Conservation (phyloP, 2,113 vertebrate species). For the Poeciliopsis occidentalis region DNA sequence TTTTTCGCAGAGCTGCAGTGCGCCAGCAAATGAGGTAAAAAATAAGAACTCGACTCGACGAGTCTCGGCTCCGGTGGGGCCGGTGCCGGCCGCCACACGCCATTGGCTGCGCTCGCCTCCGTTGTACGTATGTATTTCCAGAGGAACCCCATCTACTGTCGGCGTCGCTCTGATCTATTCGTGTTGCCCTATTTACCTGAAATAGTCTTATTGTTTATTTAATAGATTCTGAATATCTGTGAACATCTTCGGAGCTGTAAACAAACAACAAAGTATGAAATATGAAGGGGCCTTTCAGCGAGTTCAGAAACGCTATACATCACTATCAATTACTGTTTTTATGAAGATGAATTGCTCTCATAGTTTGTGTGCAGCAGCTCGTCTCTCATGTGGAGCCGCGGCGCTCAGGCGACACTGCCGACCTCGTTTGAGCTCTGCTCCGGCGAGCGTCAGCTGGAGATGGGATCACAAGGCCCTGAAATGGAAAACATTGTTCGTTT, state of each 20-base stretch:
- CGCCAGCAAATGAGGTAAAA: slow-evolving; percentile 63
- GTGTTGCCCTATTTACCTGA: slow-evolving; percentile 43
- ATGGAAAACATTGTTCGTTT: slow-evolving; percentile 14
- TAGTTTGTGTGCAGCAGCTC: slow-evolving; percentile 25
- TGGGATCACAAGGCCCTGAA: slow-evolving; percentile 53
- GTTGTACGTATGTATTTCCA: slow-evolving; percentile 15
- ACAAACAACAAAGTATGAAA: slow-evolving; percentile 63
- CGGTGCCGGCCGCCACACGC: slow-evolving; percentile 18
- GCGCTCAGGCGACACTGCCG: slow-evolving; percentile 18
- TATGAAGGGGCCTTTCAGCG: slow-evolving; percentile 39
- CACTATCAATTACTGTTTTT: slow-evolving; percentile 50
- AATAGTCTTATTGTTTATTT: slow-evolving; percentile 31
- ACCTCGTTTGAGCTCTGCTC: slow-evolving; percentile 54
- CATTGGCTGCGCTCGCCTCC: slow-evolving; percentile 16
- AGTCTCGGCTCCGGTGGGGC: slow-evolving; percentile 36
- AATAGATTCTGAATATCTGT: slow-evolving; percentile 21
- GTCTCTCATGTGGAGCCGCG: slow-evolving; percentile 37
- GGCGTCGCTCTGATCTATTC: slow-evolving; percentile 12
- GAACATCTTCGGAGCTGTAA: slow-evolving; percentile 39
- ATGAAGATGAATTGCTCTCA: slow-evolving; percentile 61
- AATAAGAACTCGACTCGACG: slow-evolving; percentile 45
- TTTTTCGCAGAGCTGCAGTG: slow-evolving; percentile 63
- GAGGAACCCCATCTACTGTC: background rate
- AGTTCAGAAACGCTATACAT: slow-evolving; percentile 54
- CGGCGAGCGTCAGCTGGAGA: slow-evolving; percentile 41